phyloP scores from a whole-genome alignment of 2,888 invertebrate genomes.

The Dendrolimus pini region DNA sequence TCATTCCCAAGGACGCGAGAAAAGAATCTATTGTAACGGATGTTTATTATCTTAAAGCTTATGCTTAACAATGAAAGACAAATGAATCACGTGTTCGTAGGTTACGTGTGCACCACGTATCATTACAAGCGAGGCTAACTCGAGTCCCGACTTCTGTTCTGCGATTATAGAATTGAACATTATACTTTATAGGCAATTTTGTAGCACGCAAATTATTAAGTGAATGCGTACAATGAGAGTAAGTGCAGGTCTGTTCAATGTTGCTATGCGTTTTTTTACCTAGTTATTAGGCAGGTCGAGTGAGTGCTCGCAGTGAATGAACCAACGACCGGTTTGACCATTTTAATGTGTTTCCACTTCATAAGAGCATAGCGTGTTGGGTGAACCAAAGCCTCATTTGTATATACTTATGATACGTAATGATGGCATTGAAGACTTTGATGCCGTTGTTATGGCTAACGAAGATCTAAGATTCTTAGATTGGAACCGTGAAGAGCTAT shows the following conservation, averaged over 20 bases:
- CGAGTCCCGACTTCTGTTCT: neutral
- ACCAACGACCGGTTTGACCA: constrained; percentile 32
- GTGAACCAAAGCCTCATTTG: neutral
- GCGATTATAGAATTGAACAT: neutral
- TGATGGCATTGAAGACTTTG: neutral
- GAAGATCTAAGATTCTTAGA: too few species aligned
- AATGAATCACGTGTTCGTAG: neutral
- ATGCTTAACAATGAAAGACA: neutral
- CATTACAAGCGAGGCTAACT: neutral
- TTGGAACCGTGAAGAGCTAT: too few species aligned
- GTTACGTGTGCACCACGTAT: neutral
- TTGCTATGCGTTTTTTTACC: constrained; percentile 11
- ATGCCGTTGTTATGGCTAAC: neutral
- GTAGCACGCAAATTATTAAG: neutral
- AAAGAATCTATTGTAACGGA: too few species aligned
- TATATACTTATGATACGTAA: neutral
- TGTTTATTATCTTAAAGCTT: too few species aligned
- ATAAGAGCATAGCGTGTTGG: constrained; percentile 8
- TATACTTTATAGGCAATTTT: neutral
- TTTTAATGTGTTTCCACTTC: constrained; percentile 25
- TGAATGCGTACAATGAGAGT: neutral
- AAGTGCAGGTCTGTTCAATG: constrained; percentile 3
- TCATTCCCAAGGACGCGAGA: too few species aligned
- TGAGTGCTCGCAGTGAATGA: constrained; percentile 32
- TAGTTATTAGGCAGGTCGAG: constrained; percentile 21